A percentile compares a stretch with the other conserved stretches of the same genome.
Evolutionary conservation across 2,888 invertebrate species (phyloP).

Genomic region (Andrena chrysosceles): DNA sequence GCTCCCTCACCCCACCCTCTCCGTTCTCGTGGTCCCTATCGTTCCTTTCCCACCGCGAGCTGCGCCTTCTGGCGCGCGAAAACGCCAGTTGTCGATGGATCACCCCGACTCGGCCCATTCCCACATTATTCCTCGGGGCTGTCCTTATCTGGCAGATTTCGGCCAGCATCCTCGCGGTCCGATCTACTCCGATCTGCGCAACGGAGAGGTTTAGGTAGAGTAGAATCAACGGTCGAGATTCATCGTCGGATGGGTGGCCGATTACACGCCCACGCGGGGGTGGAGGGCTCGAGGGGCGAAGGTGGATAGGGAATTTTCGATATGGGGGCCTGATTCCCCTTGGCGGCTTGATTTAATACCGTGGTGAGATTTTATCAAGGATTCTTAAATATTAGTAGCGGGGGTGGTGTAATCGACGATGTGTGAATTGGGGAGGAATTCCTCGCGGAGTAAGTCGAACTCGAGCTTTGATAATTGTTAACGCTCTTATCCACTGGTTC

Average conservation of each 20-base stretch:
- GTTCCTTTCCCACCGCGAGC: slow-evolving; percentile 18
- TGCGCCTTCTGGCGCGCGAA: slow-evolving; percentile 47
- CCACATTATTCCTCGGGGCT: slow-evolving; percentile 31
- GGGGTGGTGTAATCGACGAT: background rate
- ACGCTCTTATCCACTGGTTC: background rate
- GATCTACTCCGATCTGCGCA: slow-evolving; percentile 64
- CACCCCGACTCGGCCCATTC: background rate
- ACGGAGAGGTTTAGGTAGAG: slow-evolving; percentile 41
- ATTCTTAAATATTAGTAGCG: background rate
- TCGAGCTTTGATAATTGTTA: too few relatives aligned
- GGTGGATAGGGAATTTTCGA: slow-evolving; percentile 50
- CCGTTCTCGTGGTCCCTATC: background rate
- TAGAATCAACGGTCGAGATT: slow-evolving; percentile 53
- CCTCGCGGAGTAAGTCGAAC: too few relatives aligned
- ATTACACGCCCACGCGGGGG: slow-evolving; percentile 50
- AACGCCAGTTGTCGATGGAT: slow-evolving; percentile 51
- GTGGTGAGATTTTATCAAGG: slow-evolving; percentile 2
- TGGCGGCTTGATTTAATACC: slow-evolving; percentile 1
- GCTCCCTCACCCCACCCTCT: background rate
- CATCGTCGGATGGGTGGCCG: slow-evolving; percentile 50
- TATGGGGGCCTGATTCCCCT: slow-evolving; percentile 43
- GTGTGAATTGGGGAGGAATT: too few relatives aligned
- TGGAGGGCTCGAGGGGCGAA: slow-evolving; percentile 12
- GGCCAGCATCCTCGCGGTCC: slow-evolving; percentile 57
- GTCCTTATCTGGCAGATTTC: slow-evolving; percentile 39